A percentile compares a stretch with the other conserved stretches of the same genome.
Conservation (phyloP, 2,888 invertebrate species). For the Magallana nippona region DNA sequence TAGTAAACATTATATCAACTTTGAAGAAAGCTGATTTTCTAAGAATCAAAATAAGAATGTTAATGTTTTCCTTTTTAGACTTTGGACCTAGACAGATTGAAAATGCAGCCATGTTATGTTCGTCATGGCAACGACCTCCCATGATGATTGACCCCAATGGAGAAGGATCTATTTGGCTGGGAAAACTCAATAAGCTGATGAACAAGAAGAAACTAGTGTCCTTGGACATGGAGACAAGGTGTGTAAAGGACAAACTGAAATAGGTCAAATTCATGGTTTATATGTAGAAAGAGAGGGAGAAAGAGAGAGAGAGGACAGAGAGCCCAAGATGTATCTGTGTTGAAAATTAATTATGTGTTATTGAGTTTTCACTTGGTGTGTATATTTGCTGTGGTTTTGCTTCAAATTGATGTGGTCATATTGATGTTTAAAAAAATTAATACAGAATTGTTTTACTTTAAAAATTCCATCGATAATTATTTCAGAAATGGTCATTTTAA, state of each 20-base stretch:
- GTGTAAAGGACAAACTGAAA: not conserved
- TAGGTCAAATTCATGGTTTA: not conserved
- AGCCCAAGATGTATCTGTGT: too few relatives aligned
- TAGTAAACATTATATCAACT: too few relatives aligned
- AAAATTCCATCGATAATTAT: not conserved
- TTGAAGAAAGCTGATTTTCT: too few relatives aligned
- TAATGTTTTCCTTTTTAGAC: conserved; percentile 62
- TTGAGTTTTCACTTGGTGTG: not conserved
- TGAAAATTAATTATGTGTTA: not conserved
- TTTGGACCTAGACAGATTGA: conserved; percentile 77
- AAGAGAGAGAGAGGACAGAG: too few relatives aligned
- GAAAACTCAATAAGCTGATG: conserved; percentile 66
- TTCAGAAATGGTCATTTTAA: not conserved
- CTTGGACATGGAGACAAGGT: conserved; percentile 77
- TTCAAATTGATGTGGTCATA: not conserved
- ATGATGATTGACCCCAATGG: conserved; percentile 78
- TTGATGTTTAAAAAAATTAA: not conserved
- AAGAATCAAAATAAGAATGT: too few relatives aligned
- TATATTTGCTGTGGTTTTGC: conserved; percentile 2
- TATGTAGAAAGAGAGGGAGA: too few relatives aligned
- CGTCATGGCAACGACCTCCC: conserved; percentile 77
- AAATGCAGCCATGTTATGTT: conserved; percentile 77
- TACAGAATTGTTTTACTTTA: too few relatives aligned
- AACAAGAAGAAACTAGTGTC: conserved; percentile 68
- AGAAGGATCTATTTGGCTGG: conserved; percentile 73